Evolutionary conservation across 2,888 invertebrate genomes (phyloP).

Genomic region (Torymus tubicola): DNA sequence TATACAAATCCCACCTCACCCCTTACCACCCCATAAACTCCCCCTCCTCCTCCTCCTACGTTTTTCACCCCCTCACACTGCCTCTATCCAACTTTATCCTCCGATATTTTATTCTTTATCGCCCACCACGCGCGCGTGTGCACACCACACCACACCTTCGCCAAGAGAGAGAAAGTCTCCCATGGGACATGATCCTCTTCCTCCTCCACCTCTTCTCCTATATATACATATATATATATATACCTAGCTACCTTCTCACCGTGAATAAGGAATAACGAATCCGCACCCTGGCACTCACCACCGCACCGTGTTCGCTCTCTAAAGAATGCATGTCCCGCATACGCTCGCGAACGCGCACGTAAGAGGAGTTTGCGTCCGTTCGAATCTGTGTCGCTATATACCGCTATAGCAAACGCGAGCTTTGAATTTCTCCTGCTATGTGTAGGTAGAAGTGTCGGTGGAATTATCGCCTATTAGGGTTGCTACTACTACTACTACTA

Average conservation of each 20-base stretch:
- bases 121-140: slow-evolving; percentile 17
- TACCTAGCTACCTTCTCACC: no score
- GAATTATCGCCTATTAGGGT: not conserved
- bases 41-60: not conserved
- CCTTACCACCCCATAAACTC: slow-evolving; percentile 19
- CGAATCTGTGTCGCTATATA: not conserved
- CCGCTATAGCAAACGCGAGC: no score
- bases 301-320: not conserved
- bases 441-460: not conserved
- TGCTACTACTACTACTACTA: not conserved
- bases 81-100: not conserved
- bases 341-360: not conserved
- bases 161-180: slow-evolving; percentile 13
- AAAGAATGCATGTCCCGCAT: slow-evolving; percentile 38
- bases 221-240: no score
- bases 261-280: no score
- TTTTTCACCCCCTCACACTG: not conserved
- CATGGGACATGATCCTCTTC: not conserved
- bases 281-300: no score
- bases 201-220: slow-evolving; percentile 4
- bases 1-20: not conserved
- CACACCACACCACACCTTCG: slow-evolving; percentile 16
- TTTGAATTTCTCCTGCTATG: not conserved
- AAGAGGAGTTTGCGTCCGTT: not conserved
- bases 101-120: slow-evolving; percentile 46